These are phyloP conservation scores for Seira sanloemensis DNA, from an alignment of 2,888 invertebrate genomes.

Conservation along the genomic window DNA sequence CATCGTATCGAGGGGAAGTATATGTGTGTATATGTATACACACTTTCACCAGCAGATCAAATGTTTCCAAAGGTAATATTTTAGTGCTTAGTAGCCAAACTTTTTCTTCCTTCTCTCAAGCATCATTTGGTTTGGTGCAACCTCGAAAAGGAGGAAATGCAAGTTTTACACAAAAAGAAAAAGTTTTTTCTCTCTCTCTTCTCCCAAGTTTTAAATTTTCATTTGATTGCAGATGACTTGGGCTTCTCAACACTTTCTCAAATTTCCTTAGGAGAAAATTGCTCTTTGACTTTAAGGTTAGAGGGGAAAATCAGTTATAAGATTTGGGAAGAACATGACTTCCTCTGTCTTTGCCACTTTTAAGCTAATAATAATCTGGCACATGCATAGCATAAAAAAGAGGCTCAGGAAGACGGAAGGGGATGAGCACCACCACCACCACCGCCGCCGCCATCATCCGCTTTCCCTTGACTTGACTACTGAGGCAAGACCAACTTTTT, in stretches of 20 bases:
- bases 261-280: constrained; percentile 8
- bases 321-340: too few relatives aligned
- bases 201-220: background rate
- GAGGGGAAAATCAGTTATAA: background rate
- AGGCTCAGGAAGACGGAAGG: constrained; percentile 13
- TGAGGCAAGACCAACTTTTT: constrained; percentile 2
- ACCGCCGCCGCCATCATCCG: background rate
- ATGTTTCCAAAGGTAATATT: too few relatives aligned
- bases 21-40: too few relatives aligned
- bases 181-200: background rate
- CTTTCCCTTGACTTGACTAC: constrained; percentile 27
- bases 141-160: background rate
- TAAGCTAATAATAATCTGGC: background rate
- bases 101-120: too few relatives aligned
- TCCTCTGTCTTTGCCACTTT: background rate
- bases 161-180: background rate
- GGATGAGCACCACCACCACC: background rate
- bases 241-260: background rate
- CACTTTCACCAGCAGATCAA: too few relatives aligned
- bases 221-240: background rate
- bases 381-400: background rate
- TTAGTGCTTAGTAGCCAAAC: background rate
- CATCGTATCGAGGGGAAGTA: too few relatives aligned
- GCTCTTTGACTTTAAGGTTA: constrained; percentile 17
- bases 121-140: background rate